Evolutionary conservation across 2,113 vertebrate genomes (phyloP), one percentile per base, ranked within the genome.

Genomic region (Colossoma macropomum): DNA sequence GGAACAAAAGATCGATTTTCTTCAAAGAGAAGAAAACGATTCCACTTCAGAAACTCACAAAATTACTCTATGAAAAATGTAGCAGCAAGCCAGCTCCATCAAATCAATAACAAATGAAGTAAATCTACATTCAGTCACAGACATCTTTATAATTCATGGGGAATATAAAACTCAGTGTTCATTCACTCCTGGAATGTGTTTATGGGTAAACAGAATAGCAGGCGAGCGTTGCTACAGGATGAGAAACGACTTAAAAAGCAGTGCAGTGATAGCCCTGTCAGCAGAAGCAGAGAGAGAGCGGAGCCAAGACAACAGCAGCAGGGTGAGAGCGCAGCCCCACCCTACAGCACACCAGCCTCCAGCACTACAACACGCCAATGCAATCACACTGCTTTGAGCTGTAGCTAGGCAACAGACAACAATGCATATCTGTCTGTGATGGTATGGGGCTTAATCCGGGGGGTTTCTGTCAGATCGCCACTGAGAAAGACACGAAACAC

Each of bases 371-470:
- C 27, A 25, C 45, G 2, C 65, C 38, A 79, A 32, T 27, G 68
- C 79, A 28, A 80, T 25, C 52, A 21, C 21, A 25, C 13, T 11
- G 79, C 68, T 32, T 63, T 27, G 9, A 62, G 78, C 77, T 19
- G 84, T 81, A 75, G 65, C 82, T 74, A 83, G 77, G 84, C 79
- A 86, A 87, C 86, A 73, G 28, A 15, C 19, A 79, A 82, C 84
- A 74, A 77, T 66, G 63, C 38, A 25, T 17, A 41, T 80, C 68
- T 75, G 81, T 83, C 81, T 48, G 59, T 48, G 68, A 75, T 34
- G 73, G 80, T 77, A 60, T 60, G 69, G 84, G 75, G 70, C 59
- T 65, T 83, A 60, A 87, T 80, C 56, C 34, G 8, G 63, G 62
- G 72, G 63, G 71, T 74, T 75, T 63, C 80, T 56, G 41, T 79